These are phyloP conservation scores for Mesoligia furuncula DNA, from an alignment of 2,888 invertebrate species.

Conservation along the genomic window DNA sequence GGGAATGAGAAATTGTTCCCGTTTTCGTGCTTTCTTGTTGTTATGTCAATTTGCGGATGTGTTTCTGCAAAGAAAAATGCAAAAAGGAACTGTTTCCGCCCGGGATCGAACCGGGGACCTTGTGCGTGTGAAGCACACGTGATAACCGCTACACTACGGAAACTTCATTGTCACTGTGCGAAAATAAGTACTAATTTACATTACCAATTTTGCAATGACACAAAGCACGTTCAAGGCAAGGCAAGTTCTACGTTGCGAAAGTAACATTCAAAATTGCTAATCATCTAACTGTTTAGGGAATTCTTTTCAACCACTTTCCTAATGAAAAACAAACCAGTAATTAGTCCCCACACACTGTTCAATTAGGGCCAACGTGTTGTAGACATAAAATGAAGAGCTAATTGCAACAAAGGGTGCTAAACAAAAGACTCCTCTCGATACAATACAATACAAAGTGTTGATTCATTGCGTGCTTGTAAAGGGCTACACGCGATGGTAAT, in stretches of 20 bases:
- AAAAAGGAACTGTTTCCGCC: conserved; percentile 89
- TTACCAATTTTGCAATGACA: background rate
- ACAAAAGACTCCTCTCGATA: conserved; percentile 75
- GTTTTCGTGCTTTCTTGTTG: conserved; percentile 38
- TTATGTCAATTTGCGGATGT: conserved; percentile 13
- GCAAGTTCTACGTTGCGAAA: background rate
- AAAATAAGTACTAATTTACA: conserved; percentile 12
- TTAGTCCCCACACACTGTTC: conserved; percentile 50
- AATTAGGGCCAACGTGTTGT: conserved; percentile 50
- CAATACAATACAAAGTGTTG: conserved; percentile 72
- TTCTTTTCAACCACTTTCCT: conserved; percentile 17
- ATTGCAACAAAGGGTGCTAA: conserved; percentile 72
- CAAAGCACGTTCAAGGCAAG: background rate
- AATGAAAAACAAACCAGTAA: conserved; percentile 40
- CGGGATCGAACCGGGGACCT: conserved; percentile 93
- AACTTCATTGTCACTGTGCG: conserved; percentile 72
- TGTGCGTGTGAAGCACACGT: conserved; percentile 95
- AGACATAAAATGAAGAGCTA: conserved; percentile 70
- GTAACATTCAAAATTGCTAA: background rate
- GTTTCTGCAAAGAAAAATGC: conserved; percentile 12
- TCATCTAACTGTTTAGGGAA: conserved; percentile 4
- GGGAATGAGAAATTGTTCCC: conserved; percentile 57
- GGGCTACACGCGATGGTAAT: conserved; percentile 64
- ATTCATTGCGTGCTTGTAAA: conserved; percentile 67
- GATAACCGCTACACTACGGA: conserved; percentile 95